These are phyloP conservation scores for Tragelaphus buxtoni DNA, from an alignment of 2,113 vertebrate species.

Conservation along the genomic window DNA sequence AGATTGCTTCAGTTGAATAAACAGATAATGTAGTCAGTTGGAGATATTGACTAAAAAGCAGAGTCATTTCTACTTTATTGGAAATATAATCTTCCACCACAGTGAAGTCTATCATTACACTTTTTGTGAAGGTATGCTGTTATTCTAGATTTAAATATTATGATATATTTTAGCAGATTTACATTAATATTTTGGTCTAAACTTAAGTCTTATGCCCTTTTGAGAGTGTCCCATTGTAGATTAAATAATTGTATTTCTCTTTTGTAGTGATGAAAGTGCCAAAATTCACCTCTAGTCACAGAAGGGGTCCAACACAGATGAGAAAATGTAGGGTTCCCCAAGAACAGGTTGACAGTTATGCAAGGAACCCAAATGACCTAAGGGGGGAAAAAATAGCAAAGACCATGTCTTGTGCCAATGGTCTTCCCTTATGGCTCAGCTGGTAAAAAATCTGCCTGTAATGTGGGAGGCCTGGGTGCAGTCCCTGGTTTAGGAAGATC, in stretches of 20 bases:
- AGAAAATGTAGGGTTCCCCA: not conserved
- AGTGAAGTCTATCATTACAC: not conserved
- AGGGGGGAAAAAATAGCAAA: not conserved
- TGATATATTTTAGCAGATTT: not conserved
- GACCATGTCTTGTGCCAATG: not conserved
- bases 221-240: not conserved
- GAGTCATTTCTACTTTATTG: slow-evolving; percentile 48
- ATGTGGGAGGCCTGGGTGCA: too few species aligned
- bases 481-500: too few species aligned
- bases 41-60: slow-evolving; percentile 37
- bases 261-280: not conserved
- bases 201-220: not conserved
- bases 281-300: not conserved
- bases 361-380: not conserved
- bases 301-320: not conserved
- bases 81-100: not conserved
- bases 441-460: not conserved
- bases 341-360: not conserved
- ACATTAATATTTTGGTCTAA: not conserved
- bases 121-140: not conserved
- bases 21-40: slow-evolving; percentile 13
- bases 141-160: not conserved
- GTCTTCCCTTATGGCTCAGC: not conserved
- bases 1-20: slow-evolving; percentile 31
- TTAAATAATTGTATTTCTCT: not conserved